Percentiles rank a stretch among this genome's conserved stretches.
Conservation (phyloP, 2,888 invertebrate species). For the Phania funesta region DNA sequence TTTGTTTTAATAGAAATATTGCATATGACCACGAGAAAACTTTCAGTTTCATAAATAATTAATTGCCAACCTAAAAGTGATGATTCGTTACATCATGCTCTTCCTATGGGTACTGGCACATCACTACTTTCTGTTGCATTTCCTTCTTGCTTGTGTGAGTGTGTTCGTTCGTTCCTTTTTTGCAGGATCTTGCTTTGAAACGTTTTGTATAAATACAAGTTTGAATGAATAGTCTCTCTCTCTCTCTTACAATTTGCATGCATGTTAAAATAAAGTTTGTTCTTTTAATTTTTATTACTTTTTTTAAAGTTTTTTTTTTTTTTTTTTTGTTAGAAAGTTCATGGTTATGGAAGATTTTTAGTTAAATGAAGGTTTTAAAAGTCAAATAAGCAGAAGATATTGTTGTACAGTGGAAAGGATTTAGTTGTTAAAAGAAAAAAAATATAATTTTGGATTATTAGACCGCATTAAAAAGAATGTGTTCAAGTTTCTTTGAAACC, state of each 20-base stretch:
- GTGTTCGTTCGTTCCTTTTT: background rate
- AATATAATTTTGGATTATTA: background rate
- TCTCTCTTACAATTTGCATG: conserved; percentile 48
- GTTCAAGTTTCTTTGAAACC: too few species aligned
- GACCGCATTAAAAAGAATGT: too few species aligned
- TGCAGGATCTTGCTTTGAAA: conserved; percentile 32
- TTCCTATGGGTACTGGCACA: background rate
- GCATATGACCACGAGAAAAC: conserved; percentile 62
- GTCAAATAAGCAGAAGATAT: conserved; percentile 43
- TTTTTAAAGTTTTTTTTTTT: background rate
- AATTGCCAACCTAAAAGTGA: conserved; percentile 61
- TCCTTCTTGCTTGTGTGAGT: background rate
- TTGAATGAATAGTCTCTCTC: conserved; percentile 36
- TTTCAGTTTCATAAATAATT: conserved; percentile 67
- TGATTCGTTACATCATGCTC: conserved; percentile 55
- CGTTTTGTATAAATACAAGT: conserved; percentile 41
- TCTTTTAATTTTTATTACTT: conserved; percentile 51
- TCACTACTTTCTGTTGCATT: background rate
- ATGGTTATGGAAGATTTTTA: conserved; percentile 60
- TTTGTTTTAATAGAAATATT: conserved; percentile 1
- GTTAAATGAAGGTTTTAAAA: conserved; percentile 58
- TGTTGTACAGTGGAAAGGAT: conserved; percentile 11
- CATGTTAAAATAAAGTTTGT: conserved; percentile 47
- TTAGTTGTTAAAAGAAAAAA: too few species aligned
- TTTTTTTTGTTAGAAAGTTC: conserved; percentile 58